Evolutionary conservation across 2,797 vertebrate species (phyloP).

Genomic region (Glyptemys insculpta): DNA sequence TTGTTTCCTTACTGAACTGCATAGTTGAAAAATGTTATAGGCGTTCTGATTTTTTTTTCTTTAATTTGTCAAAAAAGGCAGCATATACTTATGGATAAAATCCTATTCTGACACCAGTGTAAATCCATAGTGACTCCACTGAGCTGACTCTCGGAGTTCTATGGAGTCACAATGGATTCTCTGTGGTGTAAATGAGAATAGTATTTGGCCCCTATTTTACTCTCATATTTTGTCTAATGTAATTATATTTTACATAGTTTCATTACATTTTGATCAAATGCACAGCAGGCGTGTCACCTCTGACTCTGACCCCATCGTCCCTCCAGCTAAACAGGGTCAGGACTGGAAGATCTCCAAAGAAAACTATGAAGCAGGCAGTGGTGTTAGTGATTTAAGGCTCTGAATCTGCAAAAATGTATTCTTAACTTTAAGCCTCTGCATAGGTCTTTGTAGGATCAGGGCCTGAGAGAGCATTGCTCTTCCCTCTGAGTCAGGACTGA

Average conservation of each 20-base stretch:
- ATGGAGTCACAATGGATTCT: constrained; percentile 38
- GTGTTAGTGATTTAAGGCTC: constrained; percentile 29
- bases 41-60: neutral
- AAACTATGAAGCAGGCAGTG: neutral
- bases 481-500: rapidly evolving
- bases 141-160: constrained; percentile 17
- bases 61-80: constrained; percentile 16
- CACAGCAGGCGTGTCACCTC: constrained; percentile 25
- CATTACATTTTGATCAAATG: neutral
- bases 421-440: neutral
- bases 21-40: neutral
- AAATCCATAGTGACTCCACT: neutral
- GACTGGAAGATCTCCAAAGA: constrained; percentile 30
- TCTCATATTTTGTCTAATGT: neutral
- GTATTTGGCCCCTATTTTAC: neutral
- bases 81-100: constrained; percentile 32
- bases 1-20: neutral
- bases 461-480: neutral
- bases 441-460: neutral
- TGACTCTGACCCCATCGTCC: neutral
- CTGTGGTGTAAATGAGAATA: constrained; percentile 16
- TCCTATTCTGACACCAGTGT: neutral
- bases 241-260: constrained; percentile 3
- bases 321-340: constrained; percentile 33
- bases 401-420: constrained; percentile 26